These are phyloP conservation scores for Piliocolobus tephrosceles DNA, from an alignment of 2,113 vertebrate species.

Conservation along the genomic window DNA sequence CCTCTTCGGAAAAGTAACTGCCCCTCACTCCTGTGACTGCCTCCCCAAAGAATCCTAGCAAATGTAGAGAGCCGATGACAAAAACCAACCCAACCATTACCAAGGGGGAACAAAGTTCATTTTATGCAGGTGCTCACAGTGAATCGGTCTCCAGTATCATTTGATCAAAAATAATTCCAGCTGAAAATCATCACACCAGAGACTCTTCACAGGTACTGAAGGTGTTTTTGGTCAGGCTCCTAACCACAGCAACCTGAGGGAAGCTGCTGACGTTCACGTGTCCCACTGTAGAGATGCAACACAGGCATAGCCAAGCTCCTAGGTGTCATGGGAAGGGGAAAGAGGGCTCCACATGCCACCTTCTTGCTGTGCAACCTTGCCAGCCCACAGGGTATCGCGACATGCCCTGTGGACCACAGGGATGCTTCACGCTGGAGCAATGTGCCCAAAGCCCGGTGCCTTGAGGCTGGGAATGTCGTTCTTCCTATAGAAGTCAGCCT, in stretches of 20 bases:
- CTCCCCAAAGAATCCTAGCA: fast-evolving
- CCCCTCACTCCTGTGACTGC: fast-evolving
- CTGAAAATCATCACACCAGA: fast-evolving
- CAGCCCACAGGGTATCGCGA: background rate
- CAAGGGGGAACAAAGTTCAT: background rate
- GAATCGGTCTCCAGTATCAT: background rate
- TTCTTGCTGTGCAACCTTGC: fast-evolving
- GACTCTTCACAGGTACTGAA: fast-evolving
- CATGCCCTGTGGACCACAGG: fast-evolving
- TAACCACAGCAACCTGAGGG: background rate
- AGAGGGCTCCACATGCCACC: fast-evolving
- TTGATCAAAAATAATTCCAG: background rate
- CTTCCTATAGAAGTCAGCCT: constrained; percentile 81
- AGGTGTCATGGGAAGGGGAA: fast-evolving
- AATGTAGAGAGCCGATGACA: no score
- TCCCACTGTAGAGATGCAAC: fast-evolving
- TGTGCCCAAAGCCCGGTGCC: constrained; percentile 62
- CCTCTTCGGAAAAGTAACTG: fast-evolving
- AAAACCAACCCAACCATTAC: fast-evolving
- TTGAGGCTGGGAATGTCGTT: constrained; percentile 62
- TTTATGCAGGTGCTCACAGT: constrained; percentile 5
- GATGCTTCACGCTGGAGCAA: constrained; percentile 52
- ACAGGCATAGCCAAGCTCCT: fast-evolving
- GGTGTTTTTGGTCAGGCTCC: background rate
- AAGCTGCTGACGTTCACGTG: fast-evolving